phyloP scores from a whole-genome alignment of 2,797 vertebrate genomes.

The Acipenser oxyrinchus region DNA sequence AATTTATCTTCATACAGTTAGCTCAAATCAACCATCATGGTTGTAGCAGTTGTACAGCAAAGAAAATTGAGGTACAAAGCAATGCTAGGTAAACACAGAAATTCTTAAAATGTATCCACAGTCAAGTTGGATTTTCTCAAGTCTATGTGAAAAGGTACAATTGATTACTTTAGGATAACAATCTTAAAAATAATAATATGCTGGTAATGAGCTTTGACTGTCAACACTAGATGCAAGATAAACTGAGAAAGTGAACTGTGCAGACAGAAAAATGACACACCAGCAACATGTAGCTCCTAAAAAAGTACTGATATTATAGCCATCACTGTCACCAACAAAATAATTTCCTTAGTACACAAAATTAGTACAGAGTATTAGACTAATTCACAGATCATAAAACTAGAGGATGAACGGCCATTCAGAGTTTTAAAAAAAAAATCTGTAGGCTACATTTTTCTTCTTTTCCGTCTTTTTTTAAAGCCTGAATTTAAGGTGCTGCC shows the following conservation, averaged over 20 bases:
- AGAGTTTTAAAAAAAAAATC: background rate
- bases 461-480: background rate
- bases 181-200: background rate
- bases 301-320: background rate
- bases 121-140: background rate
- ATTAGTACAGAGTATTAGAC: background rate
- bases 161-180: background rate
- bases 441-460: no score
- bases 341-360: background rate
- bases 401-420: background rate
- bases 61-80: background rate
- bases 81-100: background rate
- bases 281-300: background rate
- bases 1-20: background rate
- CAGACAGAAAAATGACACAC: background rate
- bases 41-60: background rate
- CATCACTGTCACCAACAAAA: background rate
- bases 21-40: background rate
- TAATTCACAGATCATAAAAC: conserved; percentile 1
- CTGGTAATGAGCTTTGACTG: background rate
- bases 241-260: no score
- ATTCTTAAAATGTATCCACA: background rate
- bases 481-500: background rate
- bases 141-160: background rate
- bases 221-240: background rate